Conservation (phyloP, 1,140 invertebrate species). For the Akabosia matsudoensis region DNA sequence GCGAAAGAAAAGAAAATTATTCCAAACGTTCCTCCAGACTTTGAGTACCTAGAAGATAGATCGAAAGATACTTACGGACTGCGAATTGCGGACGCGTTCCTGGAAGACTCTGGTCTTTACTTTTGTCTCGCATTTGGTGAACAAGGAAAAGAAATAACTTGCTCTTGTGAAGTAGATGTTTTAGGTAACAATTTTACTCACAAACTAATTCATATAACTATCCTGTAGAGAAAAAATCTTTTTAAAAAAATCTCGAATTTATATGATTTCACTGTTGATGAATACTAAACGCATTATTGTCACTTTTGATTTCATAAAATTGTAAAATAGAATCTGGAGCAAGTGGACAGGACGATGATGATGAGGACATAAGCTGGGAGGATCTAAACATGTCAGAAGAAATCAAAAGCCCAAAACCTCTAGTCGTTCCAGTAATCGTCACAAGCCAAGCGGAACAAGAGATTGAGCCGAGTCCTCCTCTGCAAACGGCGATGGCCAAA, state of each 20-base stretch:
- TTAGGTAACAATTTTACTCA: slow-evolving; percentile 23
- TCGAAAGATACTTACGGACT: slow-evolving; percentile 54
- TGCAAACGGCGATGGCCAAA: neutral
- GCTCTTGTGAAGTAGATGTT: slow-evolving; percentile 31
- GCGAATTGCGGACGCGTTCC: slow-evolving; percentile 62
- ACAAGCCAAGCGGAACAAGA: slow-evolving; percentile 6
- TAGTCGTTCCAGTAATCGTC: slow-evolving; percentile 14
- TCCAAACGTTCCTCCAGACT: slow-evolving; percentile 53
- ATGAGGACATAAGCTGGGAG: slow-evolving; percentile 15
- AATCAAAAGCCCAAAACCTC: neutral
- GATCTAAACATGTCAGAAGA: slow-evolving; percentile 1
- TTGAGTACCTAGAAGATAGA: slow-evolving; percentile 57
- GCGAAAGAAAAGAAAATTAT: slow-evolving; percentile 65
- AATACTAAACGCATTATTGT: too few species aligned
- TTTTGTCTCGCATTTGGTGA: slow-evolving; percentile 62
- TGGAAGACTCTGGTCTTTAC: slow-evolving; percentile 69
- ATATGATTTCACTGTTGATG: too few species aligned
- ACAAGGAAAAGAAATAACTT: slow-evolving; percentile 58
- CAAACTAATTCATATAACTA: neutral
- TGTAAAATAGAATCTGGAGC: neutral
- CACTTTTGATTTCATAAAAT: too few species aligned
- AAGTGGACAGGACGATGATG: slow-evolving; percentile 3
- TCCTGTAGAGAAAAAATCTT: neutral
- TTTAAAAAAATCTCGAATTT: too few species aligned
- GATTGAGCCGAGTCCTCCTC: neutral